Conservation (phyloP, 2,888 invertebrate species). For the Nematopogon swammerdamellus region DNA sequence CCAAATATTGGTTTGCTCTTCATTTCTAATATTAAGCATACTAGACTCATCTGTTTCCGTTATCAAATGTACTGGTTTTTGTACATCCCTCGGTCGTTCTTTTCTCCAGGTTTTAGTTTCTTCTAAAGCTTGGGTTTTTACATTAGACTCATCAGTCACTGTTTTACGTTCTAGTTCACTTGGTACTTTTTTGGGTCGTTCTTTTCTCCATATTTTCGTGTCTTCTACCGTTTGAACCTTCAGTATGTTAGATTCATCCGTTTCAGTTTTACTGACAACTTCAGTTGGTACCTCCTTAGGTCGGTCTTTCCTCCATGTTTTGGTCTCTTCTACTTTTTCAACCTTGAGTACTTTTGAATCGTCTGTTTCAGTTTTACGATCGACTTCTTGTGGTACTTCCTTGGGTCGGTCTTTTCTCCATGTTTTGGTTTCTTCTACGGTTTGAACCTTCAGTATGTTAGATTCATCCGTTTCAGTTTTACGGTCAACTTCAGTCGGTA, state of each 20-base stretch:
- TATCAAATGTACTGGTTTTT: not conserved
- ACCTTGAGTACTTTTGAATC: slow-evolving; percentile 4
- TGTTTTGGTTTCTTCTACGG: not conserved
- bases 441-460: not conserved
- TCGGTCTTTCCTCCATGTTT: not conserved
- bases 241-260: too few relatives aligned
- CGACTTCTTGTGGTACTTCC: not conserved
- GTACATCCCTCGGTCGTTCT: too few relatives aligned
- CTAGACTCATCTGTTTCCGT: too few relatives aligned
- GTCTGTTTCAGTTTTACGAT: not conserved
- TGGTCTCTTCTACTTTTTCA: not conserved
- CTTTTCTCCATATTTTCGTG: too few relatives aligned
- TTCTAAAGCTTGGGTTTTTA: too few relatives aligned
- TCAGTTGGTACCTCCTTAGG: not conserved
- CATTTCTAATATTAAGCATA: too few relatives aligned
- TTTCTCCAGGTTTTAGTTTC: too few relatives aligned
- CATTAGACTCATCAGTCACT: too few relatives aligned
- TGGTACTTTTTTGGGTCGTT: not conserved
- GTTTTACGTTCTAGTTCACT: not conserved
- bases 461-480: slow-evolving; percentile 11
- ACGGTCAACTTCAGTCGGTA: slow-evolving; percentile 1
- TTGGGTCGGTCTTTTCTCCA: not conserved
- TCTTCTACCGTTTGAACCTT: too few relatives aligned
- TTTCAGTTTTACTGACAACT: not conserved
- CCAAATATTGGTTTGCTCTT: too few relatives aligned